Conservation (phyloP, 2,797 vertebrate genomes). For the Sparus aurata region DNA sequence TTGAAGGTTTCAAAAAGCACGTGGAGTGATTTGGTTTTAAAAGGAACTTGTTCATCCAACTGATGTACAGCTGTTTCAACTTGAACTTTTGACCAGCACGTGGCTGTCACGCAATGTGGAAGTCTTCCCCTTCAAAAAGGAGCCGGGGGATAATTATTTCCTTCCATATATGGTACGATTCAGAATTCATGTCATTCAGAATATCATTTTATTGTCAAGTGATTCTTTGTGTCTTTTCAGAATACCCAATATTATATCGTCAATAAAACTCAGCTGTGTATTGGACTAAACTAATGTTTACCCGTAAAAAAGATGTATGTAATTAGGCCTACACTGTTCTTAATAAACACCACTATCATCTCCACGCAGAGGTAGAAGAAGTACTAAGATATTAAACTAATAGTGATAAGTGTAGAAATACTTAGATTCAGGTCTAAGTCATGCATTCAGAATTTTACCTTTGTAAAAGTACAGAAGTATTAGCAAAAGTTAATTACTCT, state of each 20-base stretch:
- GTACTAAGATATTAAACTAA: no score
- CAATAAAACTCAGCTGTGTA: neutral
- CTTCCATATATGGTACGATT: neutral
- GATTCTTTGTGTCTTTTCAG: neutral
- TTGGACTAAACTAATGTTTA: neutral
- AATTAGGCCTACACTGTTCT: no score
- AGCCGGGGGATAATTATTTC: neutral
- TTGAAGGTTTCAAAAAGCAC: conserved; percentile 19
- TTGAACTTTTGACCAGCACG: conserved; percentile 49
- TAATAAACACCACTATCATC: no score
- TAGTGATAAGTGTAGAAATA: no score
- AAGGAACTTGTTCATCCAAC: no score
- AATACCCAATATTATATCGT: neutral
- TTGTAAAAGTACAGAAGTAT: no score
- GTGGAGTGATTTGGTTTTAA: conserved; percentile 12
- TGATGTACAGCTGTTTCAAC: conserved; percentile 14
- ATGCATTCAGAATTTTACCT: no score
- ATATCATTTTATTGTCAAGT: neutral
- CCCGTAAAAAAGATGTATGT: no score
- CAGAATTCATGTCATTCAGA: neutral
- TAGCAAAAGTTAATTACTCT: no score
- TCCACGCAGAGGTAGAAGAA: no score
- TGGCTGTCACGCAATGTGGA: conserved; percentile 26
- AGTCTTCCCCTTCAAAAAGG: neutral
- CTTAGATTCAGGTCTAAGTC: no score